Evolutionary conservation across 2,797 vertebrate genomes (phyloP).

Genomic region (Pseudochirops corinnae): DNA sequence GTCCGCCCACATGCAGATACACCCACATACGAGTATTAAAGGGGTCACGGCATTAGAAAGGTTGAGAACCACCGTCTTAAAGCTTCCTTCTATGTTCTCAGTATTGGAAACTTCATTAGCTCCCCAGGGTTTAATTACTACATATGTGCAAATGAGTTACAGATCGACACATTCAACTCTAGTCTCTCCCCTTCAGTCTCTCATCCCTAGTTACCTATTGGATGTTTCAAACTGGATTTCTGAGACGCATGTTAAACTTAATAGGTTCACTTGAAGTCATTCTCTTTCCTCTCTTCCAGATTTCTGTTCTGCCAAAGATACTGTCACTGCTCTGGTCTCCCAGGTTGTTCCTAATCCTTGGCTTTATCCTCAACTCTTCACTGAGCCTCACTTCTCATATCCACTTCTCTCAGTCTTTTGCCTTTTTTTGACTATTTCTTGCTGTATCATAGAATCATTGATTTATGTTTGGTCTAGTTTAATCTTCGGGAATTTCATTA

Average conservation of each 20-base stretch:
- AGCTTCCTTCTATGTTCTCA: too few species aligned
- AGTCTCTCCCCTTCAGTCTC: too few species aligned
- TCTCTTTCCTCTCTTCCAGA: neutral
- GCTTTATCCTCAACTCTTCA: neutral
- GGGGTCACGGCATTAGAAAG: too few species aligned
- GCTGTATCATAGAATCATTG: neutral
- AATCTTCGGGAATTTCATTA: neutral
- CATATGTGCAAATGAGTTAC: too few species aligned
- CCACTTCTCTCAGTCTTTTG: neutral
- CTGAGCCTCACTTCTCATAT: neutral
- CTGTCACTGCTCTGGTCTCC: neutral
- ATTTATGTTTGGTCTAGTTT: neutral
- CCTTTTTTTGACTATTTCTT: neutral
- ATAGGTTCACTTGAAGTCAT: neutral
- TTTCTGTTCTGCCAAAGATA: neutral
- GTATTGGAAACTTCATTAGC: too few species aligned
- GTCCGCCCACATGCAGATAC: too few species aligned
- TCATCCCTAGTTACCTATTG: too few species aligned
- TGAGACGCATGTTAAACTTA: neutral
- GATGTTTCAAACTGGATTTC: too few species aligned
- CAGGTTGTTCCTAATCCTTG: neutral
- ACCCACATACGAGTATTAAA: too few species aligned
- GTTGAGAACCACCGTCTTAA: too few species aligned
- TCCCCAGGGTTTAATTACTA: too few species aligned
- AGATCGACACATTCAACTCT: too few species aligned